A percentile compares a stretch with the other conserved stretches of the same genome.
Conservation (phyloP, 2,113 vertebrate species). For the Pipra filicauda region DNA sequence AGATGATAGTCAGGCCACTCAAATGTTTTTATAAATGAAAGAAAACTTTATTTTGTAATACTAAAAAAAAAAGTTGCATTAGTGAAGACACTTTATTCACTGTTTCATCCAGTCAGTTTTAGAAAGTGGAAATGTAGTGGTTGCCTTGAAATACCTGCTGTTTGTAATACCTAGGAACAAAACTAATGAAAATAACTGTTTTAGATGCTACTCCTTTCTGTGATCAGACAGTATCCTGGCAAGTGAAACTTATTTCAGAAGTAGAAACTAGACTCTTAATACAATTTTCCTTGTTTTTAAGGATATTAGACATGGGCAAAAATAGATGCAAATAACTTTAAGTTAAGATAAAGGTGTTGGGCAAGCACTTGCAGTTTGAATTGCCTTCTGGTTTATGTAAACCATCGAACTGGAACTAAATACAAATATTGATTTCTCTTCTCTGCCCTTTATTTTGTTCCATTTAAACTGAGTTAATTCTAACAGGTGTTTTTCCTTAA, state of each 20-base stretch:
- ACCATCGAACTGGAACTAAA: neutral
- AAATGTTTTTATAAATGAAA: neutral
- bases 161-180: neutral
- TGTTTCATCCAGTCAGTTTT: neutral
- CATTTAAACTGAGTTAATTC: neutral
- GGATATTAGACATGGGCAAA: neutral
- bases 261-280: neutral
- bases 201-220: neutral
- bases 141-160: neutral
- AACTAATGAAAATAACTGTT: neutral
- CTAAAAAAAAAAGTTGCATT: neutral
- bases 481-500: neutral
- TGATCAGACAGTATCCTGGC: neutral
- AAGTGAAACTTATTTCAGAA: neutral
- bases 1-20: neutral
- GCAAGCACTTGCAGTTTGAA: neutral
- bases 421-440: neutral
- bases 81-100: neutral
- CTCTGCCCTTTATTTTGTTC: neutral
- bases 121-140: neutral
- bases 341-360: neutral
- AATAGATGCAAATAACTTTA: neutral
- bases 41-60: neutral
- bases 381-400: neutral
- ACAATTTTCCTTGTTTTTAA: neutral